Conservation (phyloP, 2,113 vertebrate species). For the Poeciliopsis turrubarensis region DNA sequence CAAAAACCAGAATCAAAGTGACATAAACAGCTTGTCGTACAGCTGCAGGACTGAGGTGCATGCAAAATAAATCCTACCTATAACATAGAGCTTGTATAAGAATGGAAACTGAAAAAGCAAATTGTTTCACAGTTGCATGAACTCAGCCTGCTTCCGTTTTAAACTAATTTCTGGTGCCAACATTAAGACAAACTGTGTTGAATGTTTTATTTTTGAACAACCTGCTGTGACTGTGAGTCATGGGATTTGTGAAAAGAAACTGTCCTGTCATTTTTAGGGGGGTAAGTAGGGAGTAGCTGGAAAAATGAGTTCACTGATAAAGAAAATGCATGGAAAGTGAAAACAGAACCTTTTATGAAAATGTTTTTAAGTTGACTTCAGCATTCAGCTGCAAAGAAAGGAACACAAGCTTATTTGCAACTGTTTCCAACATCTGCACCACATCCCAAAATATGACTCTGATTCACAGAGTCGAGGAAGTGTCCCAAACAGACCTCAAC, state of each 20-base stretch:
- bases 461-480: constrained; percentile 51
- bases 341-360: constrained; percentile 1
- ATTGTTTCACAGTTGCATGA: neutral
- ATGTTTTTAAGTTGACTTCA: neutral
- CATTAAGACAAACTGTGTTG: neutral
- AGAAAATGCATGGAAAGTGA: constrained; percentile 1
- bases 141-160: neutral
- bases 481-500: constrained; percentile 49
- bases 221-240: neutral
- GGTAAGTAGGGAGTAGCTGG: neutral
- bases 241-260: neutral
- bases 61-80: neutral
- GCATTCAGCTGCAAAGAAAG: constrained; percentile 15
- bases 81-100: neutral
- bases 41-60: neutral
- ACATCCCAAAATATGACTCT: constrained; percentile 61
- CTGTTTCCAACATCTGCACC: constrained; percentile 58
- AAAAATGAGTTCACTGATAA: neutral
- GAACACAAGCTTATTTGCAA: constrained; percentile 44
- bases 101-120: neutral
- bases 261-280: neutral
- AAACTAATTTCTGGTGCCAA: neutral
- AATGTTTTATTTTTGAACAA: neutral
- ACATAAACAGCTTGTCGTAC: too few species aligned
- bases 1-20: too few species aligned